Percentiles rank a stretch among this genome's conserved stretches.
Conservation (phyloP, 2,888 invertebrate species). For the Auanema sp. region DNA sequence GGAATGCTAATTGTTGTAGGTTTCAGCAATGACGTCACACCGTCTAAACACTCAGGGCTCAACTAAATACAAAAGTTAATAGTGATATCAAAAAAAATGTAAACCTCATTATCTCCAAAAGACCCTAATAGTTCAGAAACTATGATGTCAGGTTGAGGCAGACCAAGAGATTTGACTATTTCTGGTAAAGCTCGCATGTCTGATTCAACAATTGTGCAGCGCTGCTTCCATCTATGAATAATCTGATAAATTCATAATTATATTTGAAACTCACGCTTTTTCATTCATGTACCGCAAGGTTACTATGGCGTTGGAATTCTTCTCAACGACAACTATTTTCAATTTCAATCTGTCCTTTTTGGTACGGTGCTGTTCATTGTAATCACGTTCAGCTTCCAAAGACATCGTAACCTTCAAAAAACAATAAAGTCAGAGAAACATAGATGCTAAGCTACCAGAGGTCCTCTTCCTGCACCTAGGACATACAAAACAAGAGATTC, state of each 20-base stretch:
- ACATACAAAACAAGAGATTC: slow-evolving; percentile 75
- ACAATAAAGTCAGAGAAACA: slow-evolving; percentile 65
- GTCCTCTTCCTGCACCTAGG: slow-evolving; percentile 91
- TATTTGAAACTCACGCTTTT: slow-evolving; percentile 25
- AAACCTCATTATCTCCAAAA: slow-evolving; percentile 97
- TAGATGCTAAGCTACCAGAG: slow-evolving; percentile 76
- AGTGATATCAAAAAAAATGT: slow-evolving; percentile 88
- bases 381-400: slow-evolving; percentile 30
- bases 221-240: slow-evolving; percentile 44
- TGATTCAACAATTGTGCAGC: slow-evolving; percentile 66
- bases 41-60: slow-evolving; percentile 78
- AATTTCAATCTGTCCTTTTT: slow-evolving; percentile 25
- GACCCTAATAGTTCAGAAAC: slow-evolving; percentile 93
- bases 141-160: slow-evolving; percentile 73
- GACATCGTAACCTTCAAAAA: slow-evolving; percentile 69
- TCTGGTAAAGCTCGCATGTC: slow-evolving; percentile 67
- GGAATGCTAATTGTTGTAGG: slow-evolving; percentile 61
- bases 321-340: slow-evolving; percentile 86
- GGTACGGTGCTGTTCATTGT: slow-evolving; percentile 27
- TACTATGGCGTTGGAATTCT: slow-evolving; percentile 89
- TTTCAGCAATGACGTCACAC: slow-evolving; percentile 67
- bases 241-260: background rate
- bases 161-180: slow-evolving; percentile 70
- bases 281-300: slow-evolving; percentile 53
- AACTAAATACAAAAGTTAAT: slow-evolving; percentile 98